Evolutionary conservation across 2,113 vertebrate species (phyloP).

Genomic region (Tauraco erythrolophus): DNA sequence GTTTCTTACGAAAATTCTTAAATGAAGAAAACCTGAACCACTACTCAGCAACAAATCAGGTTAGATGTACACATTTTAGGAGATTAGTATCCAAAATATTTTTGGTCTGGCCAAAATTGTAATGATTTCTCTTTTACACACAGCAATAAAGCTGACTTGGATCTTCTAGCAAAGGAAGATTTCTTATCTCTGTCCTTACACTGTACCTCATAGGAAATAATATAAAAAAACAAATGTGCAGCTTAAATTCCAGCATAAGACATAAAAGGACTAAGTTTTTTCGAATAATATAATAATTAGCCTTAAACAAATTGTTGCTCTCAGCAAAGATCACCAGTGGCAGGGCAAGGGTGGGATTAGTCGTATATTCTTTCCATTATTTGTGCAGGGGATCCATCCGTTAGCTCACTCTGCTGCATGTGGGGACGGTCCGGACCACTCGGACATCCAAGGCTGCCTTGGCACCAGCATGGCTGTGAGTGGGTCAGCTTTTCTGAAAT

Average conservation of each 20-base stretch:
- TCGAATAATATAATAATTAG: not conserved
- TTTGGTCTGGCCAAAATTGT: not conserved
- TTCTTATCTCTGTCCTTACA: not conserved
- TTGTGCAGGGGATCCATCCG: fast-evolving
- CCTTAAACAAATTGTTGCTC: not conserved
- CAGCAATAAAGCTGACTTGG: not conserved
- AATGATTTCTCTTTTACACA: not conserved
- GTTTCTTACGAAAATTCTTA: not conserved
- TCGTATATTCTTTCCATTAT: fast-evolving
- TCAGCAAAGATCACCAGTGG: not conserved
- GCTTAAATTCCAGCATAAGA: not conserved
- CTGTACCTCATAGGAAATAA: not conserved
- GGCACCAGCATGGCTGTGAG: not conserved
- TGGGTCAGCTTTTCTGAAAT: not conserved
- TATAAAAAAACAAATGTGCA: not conserved
- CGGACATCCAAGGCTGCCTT: not conserved
- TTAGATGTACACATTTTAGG: not conserved
- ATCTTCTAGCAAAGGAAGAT: not conserved
- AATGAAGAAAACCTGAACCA: not conserved
- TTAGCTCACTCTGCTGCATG: fast-evolving
- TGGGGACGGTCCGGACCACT: fast-evolving
- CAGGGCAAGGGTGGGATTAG: not conserved
- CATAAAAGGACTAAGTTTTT: not conserved
- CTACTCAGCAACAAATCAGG: not conserved
- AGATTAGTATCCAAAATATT: not conserved